Evolutionary conservation across 2,888 invertebrate genomes (phyloP), one percentile per base, ranked within the genome.

Genomic region (Aleiodes leptofemur): DNA sequence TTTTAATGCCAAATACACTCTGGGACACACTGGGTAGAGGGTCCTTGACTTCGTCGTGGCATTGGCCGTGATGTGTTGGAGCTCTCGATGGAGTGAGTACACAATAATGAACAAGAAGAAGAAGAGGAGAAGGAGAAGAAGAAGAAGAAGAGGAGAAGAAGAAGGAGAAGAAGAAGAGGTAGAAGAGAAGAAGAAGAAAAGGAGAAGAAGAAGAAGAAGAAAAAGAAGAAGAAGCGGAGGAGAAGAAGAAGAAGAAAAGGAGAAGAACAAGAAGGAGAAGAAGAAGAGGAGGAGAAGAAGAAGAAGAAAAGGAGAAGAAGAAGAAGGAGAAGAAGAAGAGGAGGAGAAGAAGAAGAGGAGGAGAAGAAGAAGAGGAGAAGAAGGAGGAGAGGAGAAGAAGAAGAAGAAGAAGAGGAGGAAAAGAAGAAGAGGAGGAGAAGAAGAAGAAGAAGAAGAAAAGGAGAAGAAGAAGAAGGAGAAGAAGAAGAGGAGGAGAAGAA

Each of bases 31-130:
- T n/a, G n/a, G 23, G 51, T 50, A 31, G 59, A 43, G 70, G 69
- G 71, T 72, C 74, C 70, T 74, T 74, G 74, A 74, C 69, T 73
- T 56, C 68, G 48, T 55, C 59, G 74, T 74, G 74, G 74, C 74
- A 74, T 70, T 74, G 74, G 74, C 74, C 74, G 74, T 74, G 74
- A 61, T 74, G 69, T 16, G 14, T n/a, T 71, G 29, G 2, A 23
- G 59, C 31, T 50, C 59, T 31, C 13, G 14, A 55, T 29, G 50
- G 14, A 70, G 43, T 7, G 55, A 51, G 53, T 43, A 38, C 16
- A n/a, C 38, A 31, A 69, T 16, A 57, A 57, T 56, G 9, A 56
- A 73, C 34, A 57, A 48, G 53, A 61, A 16, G 9, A 43, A 43
- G 51, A 53, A 11, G 16, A 23, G 16, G 61, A 14, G 23, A 50